Conservation (phyloP, 1,140 invertebrate genomes). For the Saccostrea glomerata region DNA sequence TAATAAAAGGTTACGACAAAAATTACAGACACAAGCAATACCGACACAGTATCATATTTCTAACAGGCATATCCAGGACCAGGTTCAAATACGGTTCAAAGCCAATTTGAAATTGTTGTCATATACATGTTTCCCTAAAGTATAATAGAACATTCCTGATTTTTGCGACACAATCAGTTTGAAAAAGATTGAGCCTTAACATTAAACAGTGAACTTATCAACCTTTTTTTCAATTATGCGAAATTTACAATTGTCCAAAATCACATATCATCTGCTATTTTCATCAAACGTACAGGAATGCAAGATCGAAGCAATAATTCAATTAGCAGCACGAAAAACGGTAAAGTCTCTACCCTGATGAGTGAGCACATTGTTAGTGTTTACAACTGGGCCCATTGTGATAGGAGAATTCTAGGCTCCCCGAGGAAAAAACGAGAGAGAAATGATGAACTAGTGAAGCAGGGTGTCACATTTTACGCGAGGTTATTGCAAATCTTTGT, state of each 20-base stretch:
- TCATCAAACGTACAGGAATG: background rate
- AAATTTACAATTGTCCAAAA: background rate
- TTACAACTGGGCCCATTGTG: background rate
- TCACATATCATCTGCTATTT: background rate
- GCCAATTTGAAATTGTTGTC: too few species aligned
- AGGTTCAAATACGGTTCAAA: too few species aligned
- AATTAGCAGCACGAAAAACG: constrained; percentile 7
- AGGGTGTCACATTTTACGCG: background rate
- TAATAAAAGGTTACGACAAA: too few species aligned
- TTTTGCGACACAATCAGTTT: too few species aligned
- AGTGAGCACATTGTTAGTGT: constrained; percentile 14
- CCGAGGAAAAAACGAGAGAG: background rate
- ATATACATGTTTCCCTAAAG: too few species aligned
- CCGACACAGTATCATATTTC: too few species aligned
- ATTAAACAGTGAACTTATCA: too few species aligned
- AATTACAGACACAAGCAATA: too few species aligned
- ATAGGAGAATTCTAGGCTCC: background rate
- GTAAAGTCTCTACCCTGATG: background rate
- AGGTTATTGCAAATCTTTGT: background rate
- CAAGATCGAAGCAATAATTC: constrained; percentile 9
- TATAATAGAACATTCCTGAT: too few species aligned
- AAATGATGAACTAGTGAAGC: background rate
- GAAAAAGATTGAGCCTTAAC: too few species aligned
- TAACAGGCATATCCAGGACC: too few species aligned
- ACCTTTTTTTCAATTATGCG: too few species aligned